Conservation (phyloP, 2,113 vertebrate species). For the Mirza zaza region DNA sequence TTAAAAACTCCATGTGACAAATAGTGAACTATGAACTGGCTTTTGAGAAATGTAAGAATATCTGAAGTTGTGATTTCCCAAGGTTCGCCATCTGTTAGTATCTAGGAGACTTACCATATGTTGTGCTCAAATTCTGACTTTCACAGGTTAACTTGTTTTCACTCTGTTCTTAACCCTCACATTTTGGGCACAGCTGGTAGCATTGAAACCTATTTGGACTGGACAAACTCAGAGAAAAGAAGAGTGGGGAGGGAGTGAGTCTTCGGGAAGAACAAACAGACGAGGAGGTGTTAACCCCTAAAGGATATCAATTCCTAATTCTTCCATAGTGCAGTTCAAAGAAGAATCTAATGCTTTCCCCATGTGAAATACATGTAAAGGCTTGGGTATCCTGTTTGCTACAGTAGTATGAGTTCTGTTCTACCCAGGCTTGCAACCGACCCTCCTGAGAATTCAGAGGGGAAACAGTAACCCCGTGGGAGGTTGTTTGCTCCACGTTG, state of each 20-base stretch:
- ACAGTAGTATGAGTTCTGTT: background rate
- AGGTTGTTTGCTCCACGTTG: background rate
- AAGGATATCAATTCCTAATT: background rate
- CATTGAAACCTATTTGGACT: constrained; percentile 29
- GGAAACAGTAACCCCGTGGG: constrained; percentile 34
- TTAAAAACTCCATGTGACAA: constrained; percentile 20
- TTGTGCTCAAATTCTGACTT: constrained; percentile 25
- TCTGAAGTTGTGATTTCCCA: constrained; percentile 63
- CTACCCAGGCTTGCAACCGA: background rate
- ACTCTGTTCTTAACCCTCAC: constrained; percentile 15
- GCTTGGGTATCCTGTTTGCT: background rate
- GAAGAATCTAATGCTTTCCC: background rate
- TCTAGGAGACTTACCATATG: constrained; percentile 14
- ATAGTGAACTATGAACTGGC: background rate
- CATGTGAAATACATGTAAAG: background rate
- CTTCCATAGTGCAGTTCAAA: background rate
- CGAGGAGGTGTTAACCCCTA: background rate
- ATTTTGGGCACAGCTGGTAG: constrained; percentile 46
- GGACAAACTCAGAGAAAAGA: background rate
- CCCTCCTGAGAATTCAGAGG: constrained; percentile 54
- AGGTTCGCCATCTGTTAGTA: constrained; percentile 54
- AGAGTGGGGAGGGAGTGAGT: background rate
- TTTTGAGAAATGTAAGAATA: constrained; percentile 57
- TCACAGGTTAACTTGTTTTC: constrained; percentile 64
- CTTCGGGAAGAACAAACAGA: background rate